Base-by-base conservation (phyloP, 1,140 invertebrate genomes). In the Trichonephila inaurata region DNA sequence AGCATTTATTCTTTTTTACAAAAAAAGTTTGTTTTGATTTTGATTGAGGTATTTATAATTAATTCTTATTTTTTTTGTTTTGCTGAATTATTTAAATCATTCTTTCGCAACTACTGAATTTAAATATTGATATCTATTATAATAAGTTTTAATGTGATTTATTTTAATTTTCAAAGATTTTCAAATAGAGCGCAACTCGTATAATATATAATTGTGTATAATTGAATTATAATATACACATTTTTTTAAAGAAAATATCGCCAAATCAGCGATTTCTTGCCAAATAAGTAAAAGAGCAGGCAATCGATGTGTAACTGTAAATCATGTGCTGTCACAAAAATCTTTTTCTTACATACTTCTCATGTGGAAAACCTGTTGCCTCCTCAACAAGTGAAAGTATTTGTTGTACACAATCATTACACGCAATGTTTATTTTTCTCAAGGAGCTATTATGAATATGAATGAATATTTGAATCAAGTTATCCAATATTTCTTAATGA, bases 241-340 rank as follows among this genome's bases (percentile, higher is more conserved):
- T 69, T 69, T 69, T 69, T 24, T 8, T 69, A 7, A 8, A 58
- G 24, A 77, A 12, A 58, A 51, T 51, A 10, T 60, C 19, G 82
- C 86, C 60, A 88, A 64, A 88, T n/a, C 14, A 40, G 61, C 24
- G 86, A 62, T 62, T 21, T 88, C 12, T 88, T 61, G 86, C 86
- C 86, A 88, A 88, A 64, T 88, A 40, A 64, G 24, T 40, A 64
- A 64, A 33, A 19, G 8, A 16, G 16, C 24, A 3, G 5, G 28
- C 60, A 88, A 88, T 88, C 86, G 61, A 88, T 88, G 86, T 88
- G 8, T 44, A 64, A 88, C 86, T 88, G 86, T 88, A 88, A 88
- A 88, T 88, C 86, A 88, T 61, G 33, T 33, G 60, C 33, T 66
- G 86, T 88, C 86, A 88, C 86, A 88, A 88, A 83, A 88, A 88